Conservation (phyloP, 2,113 vertebrate genomes). For the Carassius auratus region DNA sequence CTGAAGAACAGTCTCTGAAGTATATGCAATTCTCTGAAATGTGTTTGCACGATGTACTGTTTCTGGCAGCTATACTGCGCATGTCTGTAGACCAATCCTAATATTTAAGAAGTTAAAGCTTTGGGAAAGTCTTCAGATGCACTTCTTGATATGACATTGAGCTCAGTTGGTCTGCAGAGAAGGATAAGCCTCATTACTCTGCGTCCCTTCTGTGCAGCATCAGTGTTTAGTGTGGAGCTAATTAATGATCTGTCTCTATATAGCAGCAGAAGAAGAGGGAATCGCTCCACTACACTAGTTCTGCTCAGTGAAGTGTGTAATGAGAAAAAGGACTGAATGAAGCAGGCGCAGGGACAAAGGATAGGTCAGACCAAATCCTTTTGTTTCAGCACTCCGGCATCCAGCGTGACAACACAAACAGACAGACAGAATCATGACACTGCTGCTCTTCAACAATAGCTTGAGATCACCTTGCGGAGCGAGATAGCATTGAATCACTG, state of each 20-base stretch:
- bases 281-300: slow-evolving; percentile 53
- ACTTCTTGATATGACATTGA: not conserved
- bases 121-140: not conserved
- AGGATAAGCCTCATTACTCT: not conserved
- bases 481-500: slow-evolving; percentile 21
- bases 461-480: slow-evolving; percentile 18
- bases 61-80: no score
- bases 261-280: slow-evolving; percentile 16
- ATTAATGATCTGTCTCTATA: slow-evolving; percentile 62
- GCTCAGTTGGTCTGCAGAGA: not conserved
- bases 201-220: not conserved
- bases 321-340: slow-evolving; percentile 80
- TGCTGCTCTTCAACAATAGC: not conserved
- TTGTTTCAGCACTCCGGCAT: not conserved
- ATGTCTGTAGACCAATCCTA: no score
- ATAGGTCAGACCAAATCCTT: slow-evolving; percentile 48
- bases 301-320: slow-evolving; percentile 86
- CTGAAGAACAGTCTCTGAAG: no score
- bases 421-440: not conserved
- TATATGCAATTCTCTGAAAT: no score
- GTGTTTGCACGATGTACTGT: no score
- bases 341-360: not conserved
- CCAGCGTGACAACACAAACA: not conserved
- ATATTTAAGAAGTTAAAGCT: no score
- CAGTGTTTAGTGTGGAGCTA: slow-evolving; percentile 33